Base-by-base conservation (phyloP, 2,797 vertebrate genomes). In the Pangasius larnaudii region DNA sequence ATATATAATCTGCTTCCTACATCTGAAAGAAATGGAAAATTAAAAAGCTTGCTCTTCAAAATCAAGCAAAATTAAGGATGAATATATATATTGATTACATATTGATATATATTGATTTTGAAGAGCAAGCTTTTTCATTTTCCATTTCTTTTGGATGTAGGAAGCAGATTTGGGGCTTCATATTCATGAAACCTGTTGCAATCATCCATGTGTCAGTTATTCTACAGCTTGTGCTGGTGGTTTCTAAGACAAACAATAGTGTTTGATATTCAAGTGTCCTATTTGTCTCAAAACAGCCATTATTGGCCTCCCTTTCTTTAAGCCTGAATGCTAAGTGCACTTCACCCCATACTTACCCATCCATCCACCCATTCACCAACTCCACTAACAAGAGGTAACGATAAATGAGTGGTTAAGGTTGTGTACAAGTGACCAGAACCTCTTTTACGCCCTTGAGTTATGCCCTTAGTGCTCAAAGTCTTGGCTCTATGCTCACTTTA, bases 211-310 rank as follows among this genome's bases (percentile, higher is more conserved):
- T 79, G 53, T 24, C 19, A 24, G 77, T 42, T 61, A 80, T 39
- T 39, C 22, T 39, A 16, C 24, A 39, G 24, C 22, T 27, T 81
- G 33, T 59, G 56, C 33, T 81, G 56, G 61, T 59, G 33, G 33
- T 61, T 61, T 39, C 33, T 81, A 42, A 42, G 33, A 16, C 33
- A 59, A 42, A 42, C 30, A 79, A 36, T 22, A 36, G 30, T 24
- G 77, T 33, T 79, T 56, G 30, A 79, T 58, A 33, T 22, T 79
- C n/a, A 33, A 59, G 56, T 42, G 56, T 33, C 7, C 16, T 53
- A 53, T 53, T 78, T 78, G n/a, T 59, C 78, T 27, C 56, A 81
- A 59, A 81, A 81, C 53, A 80, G 53, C 18, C 30, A 42, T 5
- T 39, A 81, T 0, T 59, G 11, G 56, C 22, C 33, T 27, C 22